phyloP scores from a whole-genome alignment of 2,113 vertebrate species.

The Coturnix japonica region DNA sequence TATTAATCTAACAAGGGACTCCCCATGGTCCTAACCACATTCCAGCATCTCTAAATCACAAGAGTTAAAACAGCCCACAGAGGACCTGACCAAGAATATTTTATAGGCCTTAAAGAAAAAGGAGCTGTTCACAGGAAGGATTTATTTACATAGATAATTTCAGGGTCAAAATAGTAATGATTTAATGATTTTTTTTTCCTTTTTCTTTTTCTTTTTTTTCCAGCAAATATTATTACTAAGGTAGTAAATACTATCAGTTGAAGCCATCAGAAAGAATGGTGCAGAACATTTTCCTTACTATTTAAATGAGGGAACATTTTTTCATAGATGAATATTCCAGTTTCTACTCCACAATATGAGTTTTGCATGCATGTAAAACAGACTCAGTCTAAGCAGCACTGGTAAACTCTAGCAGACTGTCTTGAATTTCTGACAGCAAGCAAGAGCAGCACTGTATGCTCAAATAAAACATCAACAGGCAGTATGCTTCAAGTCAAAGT shows the following conservation, averaged over 20 bases:
- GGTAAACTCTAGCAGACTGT: not conserved
- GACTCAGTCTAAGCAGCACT: rapidly evolving
- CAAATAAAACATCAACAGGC: not conserved
- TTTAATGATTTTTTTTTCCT: no score
- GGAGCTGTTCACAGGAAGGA: not conserved
- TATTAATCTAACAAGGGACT: not conserved
- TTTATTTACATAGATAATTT: not conserved
- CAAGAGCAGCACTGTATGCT: not conserved
- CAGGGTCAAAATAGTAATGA: not conserved
- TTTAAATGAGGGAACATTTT: not conserved
- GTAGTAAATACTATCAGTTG: not conserved
- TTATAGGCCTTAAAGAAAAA: not conserved
- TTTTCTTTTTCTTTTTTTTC: no score
- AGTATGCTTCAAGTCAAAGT: not conserved
- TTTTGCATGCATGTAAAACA: not conserved
- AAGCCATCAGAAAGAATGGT: not conserved
- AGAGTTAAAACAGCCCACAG: not conserved
- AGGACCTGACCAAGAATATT: not conserved
- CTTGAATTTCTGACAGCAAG: not conserved
- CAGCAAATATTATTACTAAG: not conserved
- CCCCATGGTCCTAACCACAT: not conserved
- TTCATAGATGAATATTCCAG: not conserved
- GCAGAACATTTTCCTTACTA: not conserved
- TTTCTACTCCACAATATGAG: not conserved
- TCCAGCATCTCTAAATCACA: not conserved